These are phyloP conservation scores for Matsumurasca onukii DNA, from an alignment of 1,140 invertebrate species.

Conservation along the genomic window DNA sequence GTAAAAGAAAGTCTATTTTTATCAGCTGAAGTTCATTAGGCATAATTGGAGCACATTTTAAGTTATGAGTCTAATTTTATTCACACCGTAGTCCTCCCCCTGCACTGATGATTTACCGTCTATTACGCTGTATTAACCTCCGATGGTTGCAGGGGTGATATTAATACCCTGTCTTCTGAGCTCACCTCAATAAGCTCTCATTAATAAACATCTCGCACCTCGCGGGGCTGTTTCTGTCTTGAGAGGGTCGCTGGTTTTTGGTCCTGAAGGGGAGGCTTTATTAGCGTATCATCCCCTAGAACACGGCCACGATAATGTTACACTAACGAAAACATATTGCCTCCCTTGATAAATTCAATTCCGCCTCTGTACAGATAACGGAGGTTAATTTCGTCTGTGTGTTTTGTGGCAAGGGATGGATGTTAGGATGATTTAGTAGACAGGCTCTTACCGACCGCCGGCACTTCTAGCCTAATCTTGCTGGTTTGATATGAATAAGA, in stretches of 20 bases:
- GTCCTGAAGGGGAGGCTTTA: not conserved
- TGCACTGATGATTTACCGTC: too few species aligned
- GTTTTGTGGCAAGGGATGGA: not conserved
- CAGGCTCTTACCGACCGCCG: too few species aligned
- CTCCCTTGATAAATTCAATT: conserved; percentile 7
- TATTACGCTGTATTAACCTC: too few species aligned
- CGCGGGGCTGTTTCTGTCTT: not conserved
- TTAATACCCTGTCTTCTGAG: not conserved
- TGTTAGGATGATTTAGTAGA: conserved; percentile 15
- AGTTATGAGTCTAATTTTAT: too few species aligned
- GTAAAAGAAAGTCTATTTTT: too few species aligned
- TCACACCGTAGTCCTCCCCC: too few species aligned
- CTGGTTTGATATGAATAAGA: too few species aligned
- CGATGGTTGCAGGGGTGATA: not conserved
- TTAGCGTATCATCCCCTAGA: not conserved
- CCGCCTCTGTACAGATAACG: conserved; percentile 4
- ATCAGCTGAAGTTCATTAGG: too few species aligned
- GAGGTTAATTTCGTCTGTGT: conserved; percentile 16
- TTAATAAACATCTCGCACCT: conserved; percentile 24
- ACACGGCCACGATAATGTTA: not conserved
- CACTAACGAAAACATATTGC: conserved; percentile 22
- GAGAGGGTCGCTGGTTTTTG: too few species aligned
- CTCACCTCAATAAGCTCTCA: conserved; percentile 18
- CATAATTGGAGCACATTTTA: too few species aligned
- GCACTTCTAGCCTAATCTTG: too few species aligned